phyloP scores from a whole-genome alignment of 2,113 vertebrate genomes.

The Zapornia atra region DNA sequence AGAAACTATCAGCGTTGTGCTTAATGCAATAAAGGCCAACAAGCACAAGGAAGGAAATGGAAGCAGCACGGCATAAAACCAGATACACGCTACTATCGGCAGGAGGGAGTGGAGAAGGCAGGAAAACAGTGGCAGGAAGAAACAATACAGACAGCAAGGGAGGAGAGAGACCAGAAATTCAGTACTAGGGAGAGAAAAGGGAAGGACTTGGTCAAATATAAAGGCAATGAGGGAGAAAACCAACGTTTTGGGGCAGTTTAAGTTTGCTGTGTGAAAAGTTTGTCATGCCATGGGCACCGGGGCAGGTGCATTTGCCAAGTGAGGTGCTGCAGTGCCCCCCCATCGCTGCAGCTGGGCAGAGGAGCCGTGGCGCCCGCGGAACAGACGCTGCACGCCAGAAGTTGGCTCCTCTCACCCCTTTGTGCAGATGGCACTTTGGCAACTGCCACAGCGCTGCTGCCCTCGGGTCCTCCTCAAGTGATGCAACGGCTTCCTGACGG shows the following conservation, averaged over 20 bases:
- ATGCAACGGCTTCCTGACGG: neutral
- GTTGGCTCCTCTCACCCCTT: neutral
- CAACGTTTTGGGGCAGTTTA: neutral
- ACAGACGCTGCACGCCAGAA: accelerated
- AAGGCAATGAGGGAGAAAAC: neutral
- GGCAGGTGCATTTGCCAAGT: neutral
- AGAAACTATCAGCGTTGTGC: neutral
- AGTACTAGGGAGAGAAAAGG: neutral
- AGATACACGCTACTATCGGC: neutral
- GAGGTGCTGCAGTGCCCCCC: accelerated
- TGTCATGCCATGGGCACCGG: accelerated
- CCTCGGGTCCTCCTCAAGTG: neutral
- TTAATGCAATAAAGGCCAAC: constrained; percentile 13
- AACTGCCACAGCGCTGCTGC: neutral
- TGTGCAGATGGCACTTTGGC: neutral
- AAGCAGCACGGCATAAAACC: neutral
- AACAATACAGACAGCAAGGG: neutral
- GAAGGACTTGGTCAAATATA: neutral
- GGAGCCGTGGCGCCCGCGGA: neutral
- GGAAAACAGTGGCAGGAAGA: neutral
- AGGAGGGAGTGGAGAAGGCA: neutral
- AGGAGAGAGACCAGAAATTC: neutral
- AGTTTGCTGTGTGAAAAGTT: neutral
- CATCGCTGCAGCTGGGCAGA: neutral
- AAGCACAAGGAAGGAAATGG: neutral